Evolutionary conservation across 1,140 invertebrate genomes (phyloP).

Genomic region (Eriocheir sinensis): DNA sequence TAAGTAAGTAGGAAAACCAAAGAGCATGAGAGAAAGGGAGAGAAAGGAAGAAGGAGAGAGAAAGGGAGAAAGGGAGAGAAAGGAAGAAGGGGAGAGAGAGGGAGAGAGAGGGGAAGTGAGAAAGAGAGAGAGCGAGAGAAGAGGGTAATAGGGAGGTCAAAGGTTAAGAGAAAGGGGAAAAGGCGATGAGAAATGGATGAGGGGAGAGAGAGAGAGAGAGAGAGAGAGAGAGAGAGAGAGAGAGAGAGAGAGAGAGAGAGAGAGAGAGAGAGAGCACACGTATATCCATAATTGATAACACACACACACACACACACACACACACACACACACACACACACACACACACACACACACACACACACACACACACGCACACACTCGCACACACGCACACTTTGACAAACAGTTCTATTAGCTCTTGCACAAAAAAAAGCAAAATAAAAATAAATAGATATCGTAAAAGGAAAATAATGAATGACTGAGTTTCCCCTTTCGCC

Average conservation of each 20-base stretch:
- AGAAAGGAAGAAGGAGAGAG: background rate
- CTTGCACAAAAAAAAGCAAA: too few species aligned
- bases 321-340: conserved; percentile 26
- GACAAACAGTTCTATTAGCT: background rate
- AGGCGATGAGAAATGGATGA: background rate
- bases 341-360: background rate
- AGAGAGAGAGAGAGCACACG: too few species aligned
- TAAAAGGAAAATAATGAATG: too few species aligned
- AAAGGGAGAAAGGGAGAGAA: background rate
- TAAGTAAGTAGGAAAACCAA: background rate
- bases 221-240: background rate
- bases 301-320: background rate
- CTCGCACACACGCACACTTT: background rate
- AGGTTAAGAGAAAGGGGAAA: background rate
- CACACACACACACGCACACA: conserved; percentile 33
- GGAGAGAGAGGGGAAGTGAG: background rate
- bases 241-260: background rate
- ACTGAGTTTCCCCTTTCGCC: too few species aligned
- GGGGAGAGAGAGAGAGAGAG: background rate
- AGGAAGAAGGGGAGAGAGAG: background rate
- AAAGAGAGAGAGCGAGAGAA: background rate
- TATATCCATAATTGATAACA: too few species aligned
- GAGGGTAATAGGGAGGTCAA: background rate
- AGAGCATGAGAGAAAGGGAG: background rate
- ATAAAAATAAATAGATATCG: too few species aligned